Evolutionary conservation across 1,140 invertebrate species (phyloP), one percentile per base, ranked within the genome.

Genomic region (Heliconius hermathena): DNA sequence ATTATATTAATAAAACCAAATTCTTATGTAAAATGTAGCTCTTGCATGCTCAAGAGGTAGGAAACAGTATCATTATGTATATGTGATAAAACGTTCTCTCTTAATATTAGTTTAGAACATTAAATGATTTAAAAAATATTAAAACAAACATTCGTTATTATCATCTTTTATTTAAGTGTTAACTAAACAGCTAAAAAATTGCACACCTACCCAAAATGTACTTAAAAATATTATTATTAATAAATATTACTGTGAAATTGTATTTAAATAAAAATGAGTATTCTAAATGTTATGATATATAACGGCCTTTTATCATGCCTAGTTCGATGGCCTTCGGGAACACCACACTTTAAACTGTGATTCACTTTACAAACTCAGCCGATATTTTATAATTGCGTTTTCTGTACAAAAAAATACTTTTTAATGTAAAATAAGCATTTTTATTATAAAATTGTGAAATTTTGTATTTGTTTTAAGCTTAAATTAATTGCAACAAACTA

Each of bases 341-440:
- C 88, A 91, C 87, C 87, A 90, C 87, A 90, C 87, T 89, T 88
- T 87, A 88, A 66, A 87, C 91, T 93, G 91, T 93, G 91, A 93
- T 93, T 91, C 85, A 91, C 85, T 93, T 90, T 93, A 93, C 89
- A 93, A 91, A 91, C 88, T 90, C 88, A 87, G 85, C 86, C 91
- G 85, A 85, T 91, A 89, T 90, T 89, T 83, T 90, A 83, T 86
- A 88, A 82, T 86, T 80, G 70, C 74, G 73, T 80, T 83, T 83
- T 78, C 54, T 80, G 77, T 81, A 79, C 74, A 80, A 82, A 80
- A 29, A 46, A 77, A 74, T 83, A 81, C 75, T 75, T 85, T 81
- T 82, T 84, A 84, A 82, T 80, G 71, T 73, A 72, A 60, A 78
- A 74, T 73, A 80, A 76, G 76, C 70, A 80, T 74, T 79, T 79